Base-by-base conservation (phyloP, 2,888 invertebrate species). In the Plebejus melissa region DNA sequence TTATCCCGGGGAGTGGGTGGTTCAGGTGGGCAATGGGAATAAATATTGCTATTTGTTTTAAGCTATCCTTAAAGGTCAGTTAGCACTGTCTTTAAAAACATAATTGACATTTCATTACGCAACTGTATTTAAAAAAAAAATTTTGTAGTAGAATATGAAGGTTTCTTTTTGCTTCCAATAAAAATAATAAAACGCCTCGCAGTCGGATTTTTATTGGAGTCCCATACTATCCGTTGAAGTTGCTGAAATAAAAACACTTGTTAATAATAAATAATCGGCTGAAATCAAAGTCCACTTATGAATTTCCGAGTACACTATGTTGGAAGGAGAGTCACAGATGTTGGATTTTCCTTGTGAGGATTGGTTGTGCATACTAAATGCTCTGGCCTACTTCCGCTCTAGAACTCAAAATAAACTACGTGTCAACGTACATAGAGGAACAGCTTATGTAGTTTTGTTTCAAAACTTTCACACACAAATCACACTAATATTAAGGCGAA, bases 1-100 rank as follows among this genome's bases (percentile, higher is more conserved):
- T 85, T 85, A 71, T 65, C 65, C 65, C 65, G 65, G 32, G 7
- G 65, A 65, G 65, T 65, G 32, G 65, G 65, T 32, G 65, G 32
- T 32, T 32, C 32, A 32, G 65, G 32, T 36, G 65, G 65, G 65
- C 16, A 65, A 65, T 65, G 22, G 13, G 32, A 60, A 60, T 28
- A 9, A 28, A 28, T 16, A 36, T 65, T 65, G 65, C 36, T 28
- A 60, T 60, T 11, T 60, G 28, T 60, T n/a, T 60, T 22, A 4
- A 22, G 60, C 22, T 60, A 7, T 28, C 9, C 28, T 9, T 22
- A 60, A 60, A 60, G 28, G 60, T 60, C 60, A 60, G 0, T 9
- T 22, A n/a, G 58, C 22, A 16, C 0, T n/a, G 2, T 7, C 22
- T 7, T 58, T n/a, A n/a, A 22, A 58, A 58, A 58, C n/a, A 16